phyloP scores from a whole-genome alignment of 2,113 vertebrate genomes.

The Cairina moschata region DNA sequence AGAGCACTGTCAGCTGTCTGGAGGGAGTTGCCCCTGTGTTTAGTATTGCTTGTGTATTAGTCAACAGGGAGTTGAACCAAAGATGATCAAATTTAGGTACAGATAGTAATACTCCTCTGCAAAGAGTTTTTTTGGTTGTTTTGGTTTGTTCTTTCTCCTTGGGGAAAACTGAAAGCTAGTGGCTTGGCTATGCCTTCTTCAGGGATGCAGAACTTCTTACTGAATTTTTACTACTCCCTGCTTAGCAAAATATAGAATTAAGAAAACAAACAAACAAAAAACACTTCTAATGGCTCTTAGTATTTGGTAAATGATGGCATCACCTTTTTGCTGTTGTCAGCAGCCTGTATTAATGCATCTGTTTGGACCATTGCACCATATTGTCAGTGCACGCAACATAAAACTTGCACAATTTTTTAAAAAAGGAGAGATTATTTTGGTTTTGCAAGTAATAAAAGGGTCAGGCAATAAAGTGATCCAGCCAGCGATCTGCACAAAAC shows the following conservation, averaged over 20 bases:
- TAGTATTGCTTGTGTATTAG: fast-evolving
- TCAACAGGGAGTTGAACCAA: not conserved
- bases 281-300: not conserved
- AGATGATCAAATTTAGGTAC: not conserved
- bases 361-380: not conserved
- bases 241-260: not conserved
- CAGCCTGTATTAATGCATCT: not conserved
- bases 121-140: not conserved
- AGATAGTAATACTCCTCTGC: not conserved
- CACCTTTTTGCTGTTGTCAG: not conserved
- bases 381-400: not conserved
- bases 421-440: fast-evolving
- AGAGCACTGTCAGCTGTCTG: not conserved
- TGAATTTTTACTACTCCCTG: not conserved
- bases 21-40: not conserved
- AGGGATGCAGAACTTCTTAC: not conserved
- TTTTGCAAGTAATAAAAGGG: not conserved
- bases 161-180: not conserved
- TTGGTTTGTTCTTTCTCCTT: not conserved
- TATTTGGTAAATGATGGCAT: not conserved
- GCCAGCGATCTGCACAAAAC: not conserved
- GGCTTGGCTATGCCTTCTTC: not conserved
- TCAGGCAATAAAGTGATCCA: not conserved
- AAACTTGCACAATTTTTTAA: not conserved
- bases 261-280: not conserved